These are phyloP conservation scores for Microtus pennsylvanicus DNA, from an alignment of 2,113 vertebrate genomes.

Conservation along the genomic window DNA sequence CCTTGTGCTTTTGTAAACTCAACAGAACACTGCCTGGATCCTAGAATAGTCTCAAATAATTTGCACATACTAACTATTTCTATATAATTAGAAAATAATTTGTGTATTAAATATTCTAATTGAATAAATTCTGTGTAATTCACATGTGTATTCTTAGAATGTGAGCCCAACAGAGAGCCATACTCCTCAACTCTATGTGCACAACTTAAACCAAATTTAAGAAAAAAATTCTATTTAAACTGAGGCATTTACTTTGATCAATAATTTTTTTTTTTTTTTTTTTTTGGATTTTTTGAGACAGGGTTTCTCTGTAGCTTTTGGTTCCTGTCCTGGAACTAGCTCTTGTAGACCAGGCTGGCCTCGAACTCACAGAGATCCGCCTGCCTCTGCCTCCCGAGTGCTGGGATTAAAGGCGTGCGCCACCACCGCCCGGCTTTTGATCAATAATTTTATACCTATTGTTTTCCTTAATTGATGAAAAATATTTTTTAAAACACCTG, in stretches of 20 bases:
- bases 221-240: neutral
- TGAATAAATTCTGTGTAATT: slow-evolving; percentile 54
- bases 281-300: too few relatives aligned
- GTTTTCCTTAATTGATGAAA: slow-evolving; percentile 56
- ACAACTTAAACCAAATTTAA: slow-evolving; percentile 8
- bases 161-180: slow-evolving; percentile 26
- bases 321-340: too few relatives aligned
- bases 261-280: too few relatives aligned
- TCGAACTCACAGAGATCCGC: too few relatives aligned
- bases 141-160: slow-evolving; percentile 35
- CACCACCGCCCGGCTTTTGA: too few relatives aligned
- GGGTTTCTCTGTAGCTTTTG: too few relatives aligned
- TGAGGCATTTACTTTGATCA: slow-evolving; percentile 51
- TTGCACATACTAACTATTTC: neutral
- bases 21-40: neutral
- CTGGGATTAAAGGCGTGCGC: too few relatives aligned
- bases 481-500: slow-evolving; percentile 30
- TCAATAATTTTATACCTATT: slow-evolving; percentile 51
- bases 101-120: slow-evolving; percentile 22
- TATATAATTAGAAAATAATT: slow-evolving; percentile 48
- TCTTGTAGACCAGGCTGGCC: too few relatives aligned
- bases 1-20: slow-evolving; percentile 27
- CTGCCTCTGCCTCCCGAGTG: too few relatives aligned
- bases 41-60: slow-evolving; percentile 50
- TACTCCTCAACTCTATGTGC: slow-evolving; percentile 30